A percentile compares a stretch with the other conserved stretches of the same genome.
phyloP scores from a whole-genome alignment of 2,888 invertebrate species.

The Auanema sp. region DNA sequence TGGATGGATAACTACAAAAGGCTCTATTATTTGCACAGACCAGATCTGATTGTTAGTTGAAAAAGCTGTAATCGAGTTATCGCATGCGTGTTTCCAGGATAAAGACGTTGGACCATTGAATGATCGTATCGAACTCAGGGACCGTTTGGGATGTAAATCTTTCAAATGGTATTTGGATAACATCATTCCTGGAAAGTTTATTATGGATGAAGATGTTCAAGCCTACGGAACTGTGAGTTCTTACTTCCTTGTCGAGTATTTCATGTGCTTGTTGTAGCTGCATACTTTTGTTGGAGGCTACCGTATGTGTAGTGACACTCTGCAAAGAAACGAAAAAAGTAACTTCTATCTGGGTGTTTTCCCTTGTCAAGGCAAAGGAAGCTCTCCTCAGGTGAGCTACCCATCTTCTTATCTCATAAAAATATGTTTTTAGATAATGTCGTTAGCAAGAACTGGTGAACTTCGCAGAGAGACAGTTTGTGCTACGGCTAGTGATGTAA shows the following conservation, averaged over 20 bases:
- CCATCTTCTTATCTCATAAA: constrained; percentile 12
- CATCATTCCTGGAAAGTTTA: constrained; percentile 71
- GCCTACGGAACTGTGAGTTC: constrained; percentile 73
- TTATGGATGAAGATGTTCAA: constrained; percentile 80
- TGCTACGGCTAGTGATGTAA: constrained; percentile 37
- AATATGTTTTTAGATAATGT: constrained; percentile 54
- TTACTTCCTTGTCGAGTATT: background rate
- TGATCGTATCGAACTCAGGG: constrained; percentile 77
- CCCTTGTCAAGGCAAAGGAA: constrained; percentile 58
- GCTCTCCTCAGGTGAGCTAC: constrained; percentile 54
- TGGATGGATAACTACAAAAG: constrained; percentile 98
- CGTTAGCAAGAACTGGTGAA: constrained; percentile 51
- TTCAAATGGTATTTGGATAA: constrained; percentile 81
- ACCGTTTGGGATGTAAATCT: constrained; percentile 81
- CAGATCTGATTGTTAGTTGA: constrained; percentile 71
- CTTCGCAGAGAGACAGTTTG: constrained; percentile 61
- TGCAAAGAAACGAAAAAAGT: constrained; percentile 53
- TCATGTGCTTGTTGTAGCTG: constrained; percentile 22
- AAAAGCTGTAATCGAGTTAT: constrained; percentile 1
- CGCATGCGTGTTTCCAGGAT: constrained; percentile 12
- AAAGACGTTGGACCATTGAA: constrained; percentile 73
- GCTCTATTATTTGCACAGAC: constrained; percentile 84
- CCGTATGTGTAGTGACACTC: constrained; percentile 55
- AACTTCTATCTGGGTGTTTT: constrained; percentile 48
- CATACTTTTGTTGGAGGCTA: constrained; percentile 31